phyloP scores from a whole-genome alignment of 2,797 vertebrate genomes.

The Crypturellus tataupa region DNA sequence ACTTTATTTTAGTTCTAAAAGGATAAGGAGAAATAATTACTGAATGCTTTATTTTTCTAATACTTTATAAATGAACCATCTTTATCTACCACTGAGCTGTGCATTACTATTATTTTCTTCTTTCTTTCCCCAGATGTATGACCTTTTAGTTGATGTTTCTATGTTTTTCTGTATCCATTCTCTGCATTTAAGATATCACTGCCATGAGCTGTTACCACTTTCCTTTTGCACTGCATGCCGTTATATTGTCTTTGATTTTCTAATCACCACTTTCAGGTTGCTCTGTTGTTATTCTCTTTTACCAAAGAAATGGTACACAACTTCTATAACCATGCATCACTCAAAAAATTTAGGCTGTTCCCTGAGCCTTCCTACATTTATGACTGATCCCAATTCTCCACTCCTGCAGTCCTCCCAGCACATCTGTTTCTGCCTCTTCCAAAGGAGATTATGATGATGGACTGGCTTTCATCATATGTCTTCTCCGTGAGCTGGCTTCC shows the following conservation, averaged over 20 bases:
- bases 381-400: background rate
- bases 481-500: background rate
- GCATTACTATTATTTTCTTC: background rate
- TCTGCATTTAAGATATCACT: conserved; percentile 8
- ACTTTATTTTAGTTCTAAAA: background rate
- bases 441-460: background rate
- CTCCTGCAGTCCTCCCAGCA: background rate
- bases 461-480: accelerated
- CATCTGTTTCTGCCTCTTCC: background rate
- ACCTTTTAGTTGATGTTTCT: conserved; percentile 6
- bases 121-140: background rate
- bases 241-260: conserved; percentile 4
- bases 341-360: background rate
- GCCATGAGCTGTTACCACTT: background rate
- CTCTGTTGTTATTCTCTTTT: background rate
- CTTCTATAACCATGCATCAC: background rate
- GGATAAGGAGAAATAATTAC: background rate
- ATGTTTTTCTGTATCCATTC: background rate
- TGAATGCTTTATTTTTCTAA: background rate
- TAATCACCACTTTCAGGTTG: background rate
- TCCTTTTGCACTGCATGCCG: background rate
- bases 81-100: background rate
- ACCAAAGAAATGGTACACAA: background rate
- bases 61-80: background rate
- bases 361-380: background rate